Base-by-base conservation (phyloP, 1,140 invertebrate species). In the Diuraphis noxia region DNA sequence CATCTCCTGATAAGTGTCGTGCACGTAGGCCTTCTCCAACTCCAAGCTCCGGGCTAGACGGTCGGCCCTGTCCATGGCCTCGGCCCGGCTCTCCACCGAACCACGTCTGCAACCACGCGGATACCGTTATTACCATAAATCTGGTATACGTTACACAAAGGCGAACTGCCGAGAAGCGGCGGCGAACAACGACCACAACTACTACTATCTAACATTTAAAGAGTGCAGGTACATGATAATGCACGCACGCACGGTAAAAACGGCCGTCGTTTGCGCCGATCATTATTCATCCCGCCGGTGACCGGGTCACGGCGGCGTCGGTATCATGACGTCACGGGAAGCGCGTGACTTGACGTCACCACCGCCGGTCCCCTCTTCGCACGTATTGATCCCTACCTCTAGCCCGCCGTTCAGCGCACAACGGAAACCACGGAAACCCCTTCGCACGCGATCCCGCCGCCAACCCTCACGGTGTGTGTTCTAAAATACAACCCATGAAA, bases 1-100 rank as follows among this genome's bases (percentile, higher is more conserved):
- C 92, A 97, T 96, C 94, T 97, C 96, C 93, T 98, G 96, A 95
- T 99, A 99, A 89, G 98, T 98, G 93, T 98, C 97, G 94, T 98
- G 97, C 36, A 99, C 98, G 94, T 99, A 98, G 90, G 97, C 97
- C 94, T 97, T 96, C 95, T 99, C 98, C 93, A 98, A 95, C 93
- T 97, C 97, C 93, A 98, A 95, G 92, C 96, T 96, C 93, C 96
- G 94, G 87, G 96, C 96, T 93, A 96, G 95, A 92, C 96, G 94
- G 93, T 96, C 96, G 93, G 95, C 94, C 92, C 94, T 94, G 52
- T 92, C 94, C 90, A 93, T 91, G 92, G 89, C 56, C 88, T 56
- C 40, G 82, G 52, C 87, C 90, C 88, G 91, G 85, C 88, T 30
- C 89, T 43, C 89, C 89, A 91, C 90, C 82, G 89, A 92, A 92